Base-by-base conservation (phyloP, 2,797 vertebrate species). In the Synanceia verrucosa region DNA sequence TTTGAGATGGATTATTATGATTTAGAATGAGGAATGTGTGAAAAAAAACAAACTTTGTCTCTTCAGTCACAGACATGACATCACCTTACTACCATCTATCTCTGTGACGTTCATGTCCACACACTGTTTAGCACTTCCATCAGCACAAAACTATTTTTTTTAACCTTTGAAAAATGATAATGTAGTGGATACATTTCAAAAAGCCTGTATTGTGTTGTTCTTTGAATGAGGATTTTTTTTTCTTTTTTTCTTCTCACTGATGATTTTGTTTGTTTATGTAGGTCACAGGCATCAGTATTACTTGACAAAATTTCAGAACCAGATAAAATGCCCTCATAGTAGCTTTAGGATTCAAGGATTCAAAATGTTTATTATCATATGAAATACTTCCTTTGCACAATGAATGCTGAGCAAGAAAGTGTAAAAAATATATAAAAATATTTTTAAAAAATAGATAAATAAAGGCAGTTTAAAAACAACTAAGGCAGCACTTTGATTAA, bases 1-100 rank as follows among this genome's bases (percentile, higher is more conserved):
- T 28, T 44, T 28, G 21, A 59, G 24, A 66, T 59, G 9, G 18
- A 50, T 44, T 37, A 41, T 63, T 59, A 65, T 69, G 58, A 53
- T 61, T 36, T 33, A 29, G 29, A 19, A 19, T 6, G 11, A 63
- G 18, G 39, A 70, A 44, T 64, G 53, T 46, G 44, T 36, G 14
- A 58, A 50, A n/a, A 61, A 57, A 57, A 23, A 44, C 37, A 41
- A 24, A 51, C 21, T 37, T n/a, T 24, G 16, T 44, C 29, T 18
- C 51, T 46, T 50, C n/a, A n/a, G 13, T 58, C 37, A 39, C 34
- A 70, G 48, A n/a, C 28, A 46, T 29, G 26, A 64, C 26, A 59
- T 23, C 9, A 65, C 18, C 56, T 41, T 3, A 28, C 21, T 37
- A 21, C 48, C 12, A 36, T 62, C 29, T n/a, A 29, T 37, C 48